Evolutionary conservation across 2,113 vertebrate species (phyloP).

Genomic region (Hyla sarda): DNA sequence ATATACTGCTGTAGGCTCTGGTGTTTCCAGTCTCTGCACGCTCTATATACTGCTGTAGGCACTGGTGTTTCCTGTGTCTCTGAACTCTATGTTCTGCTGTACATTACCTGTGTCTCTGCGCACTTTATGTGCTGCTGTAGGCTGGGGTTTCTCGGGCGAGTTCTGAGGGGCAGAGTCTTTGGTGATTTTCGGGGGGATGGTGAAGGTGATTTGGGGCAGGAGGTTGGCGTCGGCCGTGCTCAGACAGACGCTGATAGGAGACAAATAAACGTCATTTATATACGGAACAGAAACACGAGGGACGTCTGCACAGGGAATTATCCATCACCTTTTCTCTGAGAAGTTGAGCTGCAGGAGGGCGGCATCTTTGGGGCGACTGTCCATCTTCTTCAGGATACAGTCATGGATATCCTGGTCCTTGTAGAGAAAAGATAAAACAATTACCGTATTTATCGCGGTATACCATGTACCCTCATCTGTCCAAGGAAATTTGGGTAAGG

Average conservation of each 20-base stretch:
- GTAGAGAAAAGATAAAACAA: neutral
- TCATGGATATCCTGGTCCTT: slow-evolving; percentile 84
- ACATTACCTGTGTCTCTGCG: slow-evolving; percentile 52
- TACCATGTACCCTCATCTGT: too few species aligned
- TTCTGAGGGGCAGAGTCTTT: neutral
- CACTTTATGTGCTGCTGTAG: neutral
- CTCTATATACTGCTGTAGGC: too few species aligned
- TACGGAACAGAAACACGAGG: neutral
- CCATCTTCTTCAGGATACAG: slow-evolving; percentile 76
- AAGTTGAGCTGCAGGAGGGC: slow-evolving; percentile 79
- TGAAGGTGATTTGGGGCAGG: slow-evolving; percentile 4
- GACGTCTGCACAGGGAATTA: slow-evolving; percentile 60
- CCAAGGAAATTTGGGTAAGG: neutral
- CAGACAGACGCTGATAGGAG: slow-evolving; percentile 24
- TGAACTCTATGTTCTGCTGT: too few species aligned
- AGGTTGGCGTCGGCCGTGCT: neutral
- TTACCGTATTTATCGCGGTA: too few species aligned
- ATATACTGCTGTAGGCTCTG: too few species aligned
- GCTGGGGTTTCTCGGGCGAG: neutral
- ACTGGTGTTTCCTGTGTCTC: too few species aligned
- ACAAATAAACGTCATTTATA: too few species aligned
- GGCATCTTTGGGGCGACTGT: slow-evolving; percentile 63
- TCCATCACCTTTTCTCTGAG: slow-evolving; percentile 67
- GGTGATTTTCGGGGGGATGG: neutral
- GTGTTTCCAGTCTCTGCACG: too few species aligned